phyloP scores from a whole-genome alignment of 2,888 invertebrate species.

The Sialis fuliginosa region DNA sequence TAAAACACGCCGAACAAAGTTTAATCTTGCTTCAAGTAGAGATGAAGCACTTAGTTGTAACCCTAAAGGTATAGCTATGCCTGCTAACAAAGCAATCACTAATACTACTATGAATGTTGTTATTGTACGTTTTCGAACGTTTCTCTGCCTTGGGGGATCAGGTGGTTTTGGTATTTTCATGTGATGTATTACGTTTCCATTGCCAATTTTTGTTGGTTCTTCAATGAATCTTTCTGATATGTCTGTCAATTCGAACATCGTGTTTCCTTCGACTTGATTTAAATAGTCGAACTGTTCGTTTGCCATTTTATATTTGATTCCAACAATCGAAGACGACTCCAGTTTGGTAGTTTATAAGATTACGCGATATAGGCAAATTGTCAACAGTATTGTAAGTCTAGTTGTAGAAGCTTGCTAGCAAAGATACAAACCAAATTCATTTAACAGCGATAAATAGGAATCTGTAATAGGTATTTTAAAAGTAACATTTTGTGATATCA shows the following conservation, averaged over 20 bases:
- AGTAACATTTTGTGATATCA: too few relatives aligned
- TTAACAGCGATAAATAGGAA: too few relatives aligned
- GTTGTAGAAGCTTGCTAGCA: too few relatives aligned
- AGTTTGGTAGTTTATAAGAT: neutral
- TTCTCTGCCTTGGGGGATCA: conserved; percentile 3
- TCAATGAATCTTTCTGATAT: conserved; percentile 1
- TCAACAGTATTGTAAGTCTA: too few relatives aligned
- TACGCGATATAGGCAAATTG: too few relatives aligned
- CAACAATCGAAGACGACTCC: neutral
- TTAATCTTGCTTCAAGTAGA: conserved; percentile 32
- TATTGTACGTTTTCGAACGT: conserved; percentile 7
- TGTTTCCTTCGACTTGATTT: conserved; percentile 2
- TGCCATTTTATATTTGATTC: conserved; percentile 1
- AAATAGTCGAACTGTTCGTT: conserved; percentile 3
- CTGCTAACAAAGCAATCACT: conserved; percentile 20
- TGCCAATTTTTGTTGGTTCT: conserved; percentile 8
- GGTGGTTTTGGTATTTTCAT: conserved; percentile 5
- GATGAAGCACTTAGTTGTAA: conserved; percentile 35
- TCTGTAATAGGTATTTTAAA: too few relatives aligned
- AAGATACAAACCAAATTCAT: too few relatives aligned
- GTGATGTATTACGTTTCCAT: conserved; percentile 8
- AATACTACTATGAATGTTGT: conserved; percentile 8
- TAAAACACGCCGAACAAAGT: conserved; percentile 33
- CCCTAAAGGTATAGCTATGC: conserved; percentile 30
- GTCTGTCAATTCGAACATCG: conserved; percentile 7